Conservation (phyloP, 2,888 invertebrate species). For the Polyommatus icarus region DNA sequence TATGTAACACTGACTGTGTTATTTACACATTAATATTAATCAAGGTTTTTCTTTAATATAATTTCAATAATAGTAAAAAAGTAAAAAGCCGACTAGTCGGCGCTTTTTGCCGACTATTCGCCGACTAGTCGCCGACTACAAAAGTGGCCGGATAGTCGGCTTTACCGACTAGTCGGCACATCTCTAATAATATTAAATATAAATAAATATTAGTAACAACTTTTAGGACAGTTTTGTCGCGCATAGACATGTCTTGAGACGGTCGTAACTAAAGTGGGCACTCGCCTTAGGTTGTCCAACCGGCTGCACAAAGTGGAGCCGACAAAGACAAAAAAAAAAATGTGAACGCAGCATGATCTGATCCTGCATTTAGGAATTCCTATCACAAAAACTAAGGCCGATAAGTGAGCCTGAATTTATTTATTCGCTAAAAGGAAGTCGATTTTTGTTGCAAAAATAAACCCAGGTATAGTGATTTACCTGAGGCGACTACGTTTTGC, state of each 20-base stretch:
- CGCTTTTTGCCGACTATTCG: no score
- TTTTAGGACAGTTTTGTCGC: no score
- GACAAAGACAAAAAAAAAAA: conserved; percentile 24
- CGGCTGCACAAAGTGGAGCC: conserved; percentile 37
- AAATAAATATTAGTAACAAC: no score
- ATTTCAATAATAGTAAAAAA: no score
- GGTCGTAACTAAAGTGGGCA: background rate
- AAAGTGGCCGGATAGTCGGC: no score
- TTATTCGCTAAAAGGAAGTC: conserved; percentile 47
- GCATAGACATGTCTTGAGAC: background rate
- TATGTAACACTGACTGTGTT: no score
- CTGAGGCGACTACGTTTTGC: conserved; percentile 57
- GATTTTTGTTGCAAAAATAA: conserved; percentile 65
- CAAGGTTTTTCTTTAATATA: no score
- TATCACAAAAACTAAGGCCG: conserved; percentile 27
- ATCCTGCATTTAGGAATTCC: conserved; percentile 30
- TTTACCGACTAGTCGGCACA: no score
- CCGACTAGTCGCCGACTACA: no score
- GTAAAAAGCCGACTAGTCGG: no score
- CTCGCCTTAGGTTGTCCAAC: conserved; percentile 1
- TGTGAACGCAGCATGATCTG: conserved; percentile 26
- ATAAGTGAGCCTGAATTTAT: conserved; percentile 47
- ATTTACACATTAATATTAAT: no score
- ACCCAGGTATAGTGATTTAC: conserved; percentile 64
- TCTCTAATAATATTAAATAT: no score